phyloP scores from a whole-genome alignment of 2,113 vertebrate genomes.

The Cyprinodon tularosa region DNA sequence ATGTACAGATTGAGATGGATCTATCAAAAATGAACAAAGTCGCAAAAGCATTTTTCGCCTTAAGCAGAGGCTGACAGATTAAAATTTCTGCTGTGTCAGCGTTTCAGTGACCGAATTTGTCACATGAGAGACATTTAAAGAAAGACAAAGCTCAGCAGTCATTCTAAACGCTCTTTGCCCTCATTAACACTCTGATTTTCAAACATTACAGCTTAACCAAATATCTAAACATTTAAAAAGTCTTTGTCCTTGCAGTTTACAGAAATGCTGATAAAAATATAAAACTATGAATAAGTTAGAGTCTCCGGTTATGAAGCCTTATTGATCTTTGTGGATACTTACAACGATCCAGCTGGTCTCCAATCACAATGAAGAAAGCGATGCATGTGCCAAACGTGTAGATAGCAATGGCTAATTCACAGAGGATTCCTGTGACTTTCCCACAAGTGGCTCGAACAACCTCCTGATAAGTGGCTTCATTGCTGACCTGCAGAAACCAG shows the following conservation, averaged over 20 bases:
- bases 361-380: slow-evolving; percentile 97
- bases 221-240: background rate
- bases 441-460: slow-evolving; percentile 94
- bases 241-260: background rate
- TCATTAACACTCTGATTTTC: background rate
- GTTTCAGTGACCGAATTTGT: slow-evolving; percentile 24
- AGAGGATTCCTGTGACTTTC: slow-evolving; percentile 86
- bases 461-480: slow-evolving; percentile 94
- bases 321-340: slow-evolving; percentile 63
- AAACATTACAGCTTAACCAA: background rate
- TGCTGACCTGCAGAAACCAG: slow-evolving; percentile 82
- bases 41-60: background rate
- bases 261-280: too few species aligned
- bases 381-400: slow-evolving; percentile 99
- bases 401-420: slow-evolving; percentile 89
- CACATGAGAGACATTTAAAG: slow-evolving; percentile 47
- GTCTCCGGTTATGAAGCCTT: background rate
- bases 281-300: background rate
- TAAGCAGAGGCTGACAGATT: background rate
- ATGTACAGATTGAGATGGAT: background rate
- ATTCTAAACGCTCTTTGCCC: slow-evolving; percentile 46
- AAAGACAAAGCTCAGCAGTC: slow-evolving; percentile 40
- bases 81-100: slow-evolving; percentile 55
- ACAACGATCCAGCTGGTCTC: slow-evolving; percentile 96
- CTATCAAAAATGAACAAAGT: background rate